Evolutionary conservation across 2,888 invertebrate species (phyloP).

Genomic region (Diogma glabrata): DNA sequence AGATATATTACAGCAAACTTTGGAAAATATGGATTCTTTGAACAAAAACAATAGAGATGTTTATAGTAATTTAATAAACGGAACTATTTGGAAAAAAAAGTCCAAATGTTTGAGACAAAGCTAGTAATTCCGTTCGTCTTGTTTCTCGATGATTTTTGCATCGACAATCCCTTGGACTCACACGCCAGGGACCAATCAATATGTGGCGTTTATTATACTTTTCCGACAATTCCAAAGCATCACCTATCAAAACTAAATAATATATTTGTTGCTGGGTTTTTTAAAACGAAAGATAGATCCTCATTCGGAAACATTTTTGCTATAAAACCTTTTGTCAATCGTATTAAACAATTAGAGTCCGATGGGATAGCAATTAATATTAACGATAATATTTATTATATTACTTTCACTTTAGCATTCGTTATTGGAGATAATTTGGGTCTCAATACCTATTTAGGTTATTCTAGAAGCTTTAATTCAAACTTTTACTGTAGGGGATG

Average conservation of each 20-base stretch:
- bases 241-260: too few species aligned
- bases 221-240: too few species aligned
- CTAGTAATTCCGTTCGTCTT: not conserved
- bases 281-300: too few species aligned
- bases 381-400: not conserved
- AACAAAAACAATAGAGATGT: not conserved
- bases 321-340: too few species aligned
- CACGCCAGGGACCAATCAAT: not conserved
- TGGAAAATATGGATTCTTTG: not conserved
- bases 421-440: slow-evolving; percentile 14
- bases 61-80: not conserved
- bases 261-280: too few species aligned
- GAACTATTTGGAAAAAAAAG: not conserved
- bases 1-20: not conserved
- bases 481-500: not conserved
- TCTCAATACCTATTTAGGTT: slow-evolving; percentile 4
- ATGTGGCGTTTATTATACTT: too few species aligned
- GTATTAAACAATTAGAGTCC: not conserved
- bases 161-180: not conserved
- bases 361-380: not conserved
- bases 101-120: not conserved
- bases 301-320: too few species aligned
- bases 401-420: slow-evolving; percentile 10
- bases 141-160: not conserved
- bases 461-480: not conserved